phyloP scores from a whole-genome alignment of 1,140 invertebrate species.

The Eueides isabella region DNA sequence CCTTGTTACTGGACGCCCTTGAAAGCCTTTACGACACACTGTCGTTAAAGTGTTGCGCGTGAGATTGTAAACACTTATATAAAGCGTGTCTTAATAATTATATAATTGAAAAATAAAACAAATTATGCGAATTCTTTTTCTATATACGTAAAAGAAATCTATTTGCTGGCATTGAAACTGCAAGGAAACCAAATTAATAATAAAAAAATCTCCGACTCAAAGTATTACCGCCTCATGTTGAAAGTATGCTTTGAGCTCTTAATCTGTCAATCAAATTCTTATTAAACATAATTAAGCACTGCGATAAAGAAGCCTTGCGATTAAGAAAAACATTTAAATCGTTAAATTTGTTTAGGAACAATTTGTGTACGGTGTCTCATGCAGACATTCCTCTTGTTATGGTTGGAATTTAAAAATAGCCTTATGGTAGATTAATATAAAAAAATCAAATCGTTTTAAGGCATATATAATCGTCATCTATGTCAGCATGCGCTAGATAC shows the following conservation, averaged over 20 bases:
- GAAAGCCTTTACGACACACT: constrained; percentile 29
- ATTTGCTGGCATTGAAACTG: background rate
- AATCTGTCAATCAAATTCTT: no score
- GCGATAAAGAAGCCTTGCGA: no score
- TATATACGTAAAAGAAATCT: background rate
- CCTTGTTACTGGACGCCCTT: constrained; percentile 38
- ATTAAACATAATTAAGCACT: no score
- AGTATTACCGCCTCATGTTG: no score
- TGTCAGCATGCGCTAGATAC: constrained; percentile 49
- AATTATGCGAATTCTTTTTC: background rate
- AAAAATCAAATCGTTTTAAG: constrained; percentile 13
- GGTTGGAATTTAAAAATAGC: no score
- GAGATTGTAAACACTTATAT: constrained; percentile 23
- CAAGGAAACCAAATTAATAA: no score
- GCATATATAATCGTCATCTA: constrained; percentile 31
- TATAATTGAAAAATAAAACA: background rate
- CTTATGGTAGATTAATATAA: constrained; percentile 30
- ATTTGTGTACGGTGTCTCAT: no score
- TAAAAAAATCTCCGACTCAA: no score
- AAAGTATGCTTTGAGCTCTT: no score
- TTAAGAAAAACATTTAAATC: no score
- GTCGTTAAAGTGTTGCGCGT: constrained; percentile 16
- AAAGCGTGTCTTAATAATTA: background rate
- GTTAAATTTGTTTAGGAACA: no score
- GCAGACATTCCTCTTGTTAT: no score